These are phyloP conservation scores for Emys orbicularis DNA, from an alignment of 2,797 vertebrate species.

Conservation along the genomic window DNA sequence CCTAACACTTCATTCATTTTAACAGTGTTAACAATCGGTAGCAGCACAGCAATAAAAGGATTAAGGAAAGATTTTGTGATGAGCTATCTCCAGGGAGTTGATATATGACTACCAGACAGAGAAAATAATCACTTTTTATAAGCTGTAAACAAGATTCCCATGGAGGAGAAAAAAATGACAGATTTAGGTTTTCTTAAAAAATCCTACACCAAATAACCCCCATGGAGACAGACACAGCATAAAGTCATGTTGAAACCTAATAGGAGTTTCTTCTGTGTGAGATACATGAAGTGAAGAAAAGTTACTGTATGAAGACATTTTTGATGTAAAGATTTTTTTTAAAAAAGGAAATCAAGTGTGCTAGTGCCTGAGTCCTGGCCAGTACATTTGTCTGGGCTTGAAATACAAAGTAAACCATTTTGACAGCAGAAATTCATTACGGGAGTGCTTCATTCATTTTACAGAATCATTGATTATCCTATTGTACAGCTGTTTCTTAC, in stretches of 20 bases:
- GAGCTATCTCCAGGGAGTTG: neutral
- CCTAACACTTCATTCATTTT: neutral
- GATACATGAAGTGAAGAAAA: neutral
- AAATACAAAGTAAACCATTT: neutral
- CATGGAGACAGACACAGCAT: neutral
- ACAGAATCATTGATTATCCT: neutral
- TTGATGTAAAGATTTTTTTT: neutral
- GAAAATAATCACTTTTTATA: neutral
- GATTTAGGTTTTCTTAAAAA: neutral
- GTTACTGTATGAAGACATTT: neutral
- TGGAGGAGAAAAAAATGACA: neutral
- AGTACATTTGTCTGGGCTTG: neutral
- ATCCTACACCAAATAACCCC: neutral
- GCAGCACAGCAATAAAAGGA: neutral
- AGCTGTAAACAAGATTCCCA: neutral
- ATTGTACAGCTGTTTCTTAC: conserved; percentile 17
- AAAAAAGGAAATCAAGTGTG: neutral
- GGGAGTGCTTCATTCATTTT: neutral
- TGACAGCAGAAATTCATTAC: neutral
- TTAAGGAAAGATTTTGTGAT: neutral
- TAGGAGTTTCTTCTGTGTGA: neutral
- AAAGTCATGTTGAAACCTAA: neutral
- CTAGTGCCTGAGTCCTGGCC: neutral
- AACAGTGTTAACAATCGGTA: rapidly evolving
- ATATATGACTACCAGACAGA: neutral